Percentiles rank a stretch among this genome's conserved stretches.
These are phyloP conservation scores for Campoplex capitator DNA, from an alignment of 2,888 invertebrate species.

Conservation along the genomic window DNA sequence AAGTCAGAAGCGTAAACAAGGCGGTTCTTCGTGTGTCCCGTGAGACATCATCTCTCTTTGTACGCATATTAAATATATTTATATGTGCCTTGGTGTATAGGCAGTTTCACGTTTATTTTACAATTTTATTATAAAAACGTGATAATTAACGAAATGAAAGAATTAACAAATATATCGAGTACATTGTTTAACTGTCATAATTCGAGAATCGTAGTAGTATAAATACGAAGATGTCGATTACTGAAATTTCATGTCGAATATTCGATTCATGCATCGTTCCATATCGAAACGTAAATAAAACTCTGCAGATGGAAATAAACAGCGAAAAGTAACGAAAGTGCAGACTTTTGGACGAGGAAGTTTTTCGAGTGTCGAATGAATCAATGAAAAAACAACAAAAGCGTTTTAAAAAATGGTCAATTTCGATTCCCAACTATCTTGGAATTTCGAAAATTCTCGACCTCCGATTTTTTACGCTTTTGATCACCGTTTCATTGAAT, in stretches of 20 bases:
- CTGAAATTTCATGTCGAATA: not conserved
- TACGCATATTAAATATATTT: conserved; percentile 6
- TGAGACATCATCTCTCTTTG: conserved; percentile 25
- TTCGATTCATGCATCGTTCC: not conserved
- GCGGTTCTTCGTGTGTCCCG: conserved; percentile 25
- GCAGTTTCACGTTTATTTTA: conserved; percentile 1
- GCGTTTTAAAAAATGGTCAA: not conserved
- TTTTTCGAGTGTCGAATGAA: not conserved
- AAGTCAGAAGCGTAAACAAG: conserved; percentile 66
- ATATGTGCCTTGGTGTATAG: not conserved
- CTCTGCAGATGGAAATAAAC: not conserved
- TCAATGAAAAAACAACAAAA: not conserved
- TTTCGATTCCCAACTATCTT: not conserved
- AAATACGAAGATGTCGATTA: not conserved
- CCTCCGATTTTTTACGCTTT: not conserved
- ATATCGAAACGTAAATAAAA: not conserved
- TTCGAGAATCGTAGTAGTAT: not conserved
- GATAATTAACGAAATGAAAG: too few relatives aligned
- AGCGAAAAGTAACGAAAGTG: not conserved
- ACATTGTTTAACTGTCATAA: not conserved
- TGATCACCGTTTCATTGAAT: not conserved
- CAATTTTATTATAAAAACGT: not conserved
- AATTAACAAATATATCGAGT: not conserved
- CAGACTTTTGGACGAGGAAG: not conserved
- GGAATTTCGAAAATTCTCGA: not conserved